A percentile compares a stretch with the other conserved stretches of the same genome.
These are phyloP conservation scores for Acanthococcus lagerstroemiae DNA, from an alignment of 2,888 invertebrate genomes.

Conservation along the genomic window DNA sequence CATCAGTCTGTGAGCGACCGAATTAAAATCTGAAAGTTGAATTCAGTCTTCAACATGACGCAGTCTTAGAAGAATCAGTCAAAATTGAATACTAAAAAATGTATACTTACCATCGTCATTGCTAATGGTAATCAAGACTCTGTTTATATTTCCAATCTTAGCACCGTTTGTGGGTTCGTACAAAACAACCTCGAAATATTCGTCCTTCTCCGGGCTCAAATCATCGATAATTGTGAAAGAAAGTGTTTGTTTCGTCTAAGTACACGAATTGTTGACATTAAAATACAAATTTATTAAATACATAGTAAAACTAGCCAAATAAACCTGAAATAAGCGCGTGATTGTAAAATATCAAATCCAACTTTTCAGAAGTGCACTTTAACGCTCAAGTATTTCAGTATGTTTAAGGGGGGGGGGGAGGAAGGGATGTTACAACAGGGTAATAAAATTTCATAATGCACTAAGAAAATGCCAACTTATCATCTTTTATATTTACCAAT, in stretches of 20 bases:
- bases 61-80: background rate
- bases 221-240: conserved; percentile 49
- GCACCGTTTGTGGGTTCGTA: conserved; percentile 44
- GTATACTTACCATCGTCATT: conserved; percentile 46
- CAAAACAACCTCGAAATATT: conserved; percentile 49
- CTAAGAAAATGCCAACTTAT: too few species aligned
- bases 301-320: conserved; percentile 18
- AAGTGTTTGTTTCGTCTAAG: conserved; percentile 45
- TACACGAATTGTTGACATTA: too few species aligned
- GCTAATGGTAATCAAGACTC: conserved; percentile 46
- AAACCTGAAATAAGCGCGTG: background rate
- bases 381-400: too few species aligned
- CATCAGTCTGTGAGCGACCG: conserved; percentile 46
- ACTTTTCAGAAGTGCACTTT: background rate
- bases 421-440: too few species aligned
- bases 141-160: conserved; percentile 43
- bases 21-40: conserved; percentile 45
- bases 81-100: too few species aligned
- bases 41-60: background rate
- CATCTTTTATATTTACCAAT: too few species aligned
- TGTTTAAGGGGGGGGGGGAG: too few species aligned
- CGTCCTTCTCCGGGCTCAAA: conserved; percentile 50
- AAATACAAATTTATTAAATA: conserved; percentile 19
- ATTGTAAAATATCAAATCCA: background rate
- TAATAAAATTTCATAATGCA: too few species aligned